phyloP scores from a whole-genome alignment of 1,140 invertebrate genomes.

The Tetranychus cinnabarinus region DNA sequence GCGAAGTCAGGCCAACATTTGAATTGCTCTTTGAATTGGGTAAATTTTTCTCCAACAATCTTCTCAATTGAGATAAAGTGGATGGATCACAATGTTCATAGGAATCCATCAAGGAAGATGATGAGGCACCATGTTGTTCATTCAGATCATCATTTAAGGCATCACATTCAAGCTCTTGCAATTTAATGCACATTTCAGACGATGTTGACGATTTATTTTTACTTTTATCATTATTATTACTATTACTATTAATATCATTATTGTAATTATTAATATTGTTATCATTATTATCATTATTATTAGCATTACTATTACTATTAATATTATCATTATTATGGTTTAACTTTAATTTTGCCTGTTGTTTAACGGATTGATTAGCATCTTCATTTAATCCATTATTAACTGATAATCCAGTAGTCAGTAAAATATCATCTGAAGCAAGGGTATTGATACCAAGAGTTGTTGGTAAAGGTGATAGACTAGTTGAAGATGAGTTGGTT shows the following conservation, averaged over 20 bases:
- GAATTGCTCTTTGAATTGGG: constrained; percentile 1
- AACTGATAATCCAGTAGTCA: too few species aligned
- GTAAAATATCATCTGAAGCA: too few species aligned
- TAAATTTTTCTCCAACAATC: constrained; percentile 41
- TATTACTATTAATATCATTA: constrained; percentile 27
- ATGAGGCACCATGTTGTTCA: neutral
- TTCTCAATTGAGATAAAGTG: constrained; percentile 42
- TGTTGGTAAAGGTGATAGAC: too few species aligned
- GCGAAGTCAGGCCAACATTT: too few species aligned
- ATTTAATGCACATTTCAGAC: neutral
- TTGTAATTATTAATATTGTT: constrained; percentile 39
- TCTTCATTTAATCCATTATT: neutral
- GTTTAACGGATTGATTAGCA: neutral
- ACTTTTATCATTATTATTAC: constrained; percentile 7
- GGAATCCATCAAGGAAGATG: neutral
- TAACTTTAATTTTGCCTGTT: constrained; percentile 27
- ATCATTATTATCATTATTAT: too few species aligned
- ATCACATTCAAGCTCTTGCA: neutral
- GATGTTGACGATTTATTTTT: neutral
- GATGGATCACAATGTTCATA: constrained; percentile 17
- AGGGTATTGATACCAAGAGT: too few species aligned
- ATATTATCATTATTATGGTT: too few species aligned
- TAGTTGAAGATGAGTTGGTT: too few species aligned
- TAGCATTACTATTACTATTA: too few species aligned
- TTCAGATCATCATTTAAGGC: neutral